These are phyloP conservation scores for Andinoacara biseriatus DNA, from an alignment of 2,113 vertebrate genomes.

Conservation along the genomic window DNA sequence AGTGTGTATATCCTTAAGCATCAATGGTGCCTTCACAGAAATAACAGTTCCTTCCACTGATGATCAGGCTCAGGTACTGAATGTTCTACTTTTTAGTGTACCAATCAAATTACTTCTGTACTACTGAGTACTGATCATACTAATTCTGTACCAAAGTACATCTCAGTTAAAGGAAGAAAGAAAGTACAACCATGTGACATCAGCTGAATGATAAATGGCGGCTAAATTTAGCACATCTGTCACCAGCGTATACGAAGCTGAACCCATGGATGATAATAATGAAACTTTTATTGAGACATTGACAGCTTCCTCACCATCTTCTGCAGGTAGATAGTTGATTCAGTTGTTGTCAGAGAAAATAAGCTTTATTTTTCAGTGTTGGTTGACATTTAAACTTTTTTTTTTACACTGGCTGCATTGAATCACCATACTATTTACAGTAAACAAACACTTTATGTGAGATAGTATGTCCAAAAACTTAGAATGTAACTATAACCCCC, in stretches of 20 bases:
- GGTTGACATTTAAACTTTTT: neutral
- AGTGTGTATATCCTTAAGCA: neutral
- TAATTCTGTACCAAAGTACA: neutral
- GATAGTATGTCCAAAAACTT: neutral
- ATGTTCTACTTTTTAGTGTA: neutral
- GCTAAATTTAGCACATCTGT: neutral
- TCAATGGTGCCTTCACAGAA: neutral
- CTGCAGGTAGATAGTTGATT: no score
- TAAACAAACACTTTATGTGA: neutral
- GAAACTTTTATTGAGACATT: no score
- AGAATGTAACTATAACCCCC: accelerated
- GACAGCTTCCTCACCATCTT: no score
- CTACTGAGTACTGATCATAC: neutral
- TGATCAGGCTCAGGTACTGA: neutral
- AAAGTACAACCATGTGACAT: no score
- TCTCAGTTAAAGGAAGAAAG: no score
- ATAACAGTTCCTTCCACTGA: neutral
- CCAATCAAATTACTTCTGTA: neutral
- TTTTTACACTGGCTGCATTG: no score
- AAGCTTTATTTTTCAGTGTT: neutral
- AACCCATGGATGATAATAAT: neutral
- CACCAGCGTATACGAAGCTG: neutral
- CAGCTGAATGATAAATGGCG: no score
- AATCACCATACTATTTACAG: neutral
- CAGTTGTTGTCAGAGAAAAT: neutral